phyloP scores from a whole-genome alignment of 2,113 vertebrate genomes.

The Boulengerochromis microlepis region DNA sequence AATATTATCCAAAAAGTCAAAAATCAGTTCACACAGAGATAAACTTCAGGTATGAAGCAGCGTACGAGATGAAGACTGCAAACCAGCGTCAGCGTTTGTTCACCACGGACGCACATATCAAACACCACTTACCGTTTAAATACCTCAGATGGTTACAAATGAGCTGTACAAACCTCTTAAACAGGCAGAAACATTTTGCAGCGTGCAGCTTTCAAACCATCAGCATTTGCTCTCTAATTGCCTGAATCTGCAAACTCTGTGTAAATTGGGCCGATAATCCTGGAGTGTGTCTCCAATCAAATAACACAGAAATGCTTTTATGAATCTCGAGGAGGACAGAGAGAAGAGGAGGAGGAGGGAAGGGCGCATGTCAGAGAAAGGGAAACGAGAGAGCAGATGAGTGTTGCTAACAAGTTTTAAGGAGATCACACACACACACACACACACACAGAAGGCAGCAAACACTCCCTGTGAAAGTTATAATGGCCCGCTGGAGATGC shows the following conservation, averaged over 20 bases:
- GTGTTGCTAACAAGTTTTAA: not conserved
- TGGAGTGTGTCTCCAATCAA: not conserved
- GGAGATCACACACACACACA: not conserved
- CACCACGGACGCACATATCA: not conserved
- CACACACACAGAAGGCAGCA: not conserved
- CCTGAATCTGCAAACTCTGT: slow-evolving; percentile 6
- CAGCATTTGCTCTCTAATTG: not conserved
- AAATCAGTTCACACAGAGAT: not conserved
- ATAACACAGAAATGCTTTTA: not conserved
- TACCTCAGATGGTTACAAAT: not conserved
- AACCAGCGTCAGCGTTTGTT: not conserved
- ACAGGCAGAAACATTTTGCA: not conserved
- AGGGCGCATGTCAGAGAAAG: not conserved
- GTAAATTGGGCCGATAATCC: not conserved
- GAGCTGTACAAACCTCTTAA: not conserved
- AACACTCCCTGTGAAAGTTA: slow-evolving; percentile 1
- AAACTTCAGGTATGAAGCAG: not conserved
- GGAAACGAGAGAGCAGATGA: not conserved
- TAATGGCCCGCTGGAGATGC: not conserved
- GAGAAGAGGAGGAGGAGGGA: not conserved
- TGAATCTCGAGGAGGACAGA: not conserved
- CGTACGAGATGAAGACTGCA: not conserved
- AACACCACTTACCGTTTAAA: not conserved
- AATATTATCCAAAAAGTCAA: not conserved
- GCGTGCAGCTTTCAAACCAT: not conserved